Base-by-base conservation (phyloP, 1,140 invertebrate species). In the Leptopilina clavipes region DNA sequence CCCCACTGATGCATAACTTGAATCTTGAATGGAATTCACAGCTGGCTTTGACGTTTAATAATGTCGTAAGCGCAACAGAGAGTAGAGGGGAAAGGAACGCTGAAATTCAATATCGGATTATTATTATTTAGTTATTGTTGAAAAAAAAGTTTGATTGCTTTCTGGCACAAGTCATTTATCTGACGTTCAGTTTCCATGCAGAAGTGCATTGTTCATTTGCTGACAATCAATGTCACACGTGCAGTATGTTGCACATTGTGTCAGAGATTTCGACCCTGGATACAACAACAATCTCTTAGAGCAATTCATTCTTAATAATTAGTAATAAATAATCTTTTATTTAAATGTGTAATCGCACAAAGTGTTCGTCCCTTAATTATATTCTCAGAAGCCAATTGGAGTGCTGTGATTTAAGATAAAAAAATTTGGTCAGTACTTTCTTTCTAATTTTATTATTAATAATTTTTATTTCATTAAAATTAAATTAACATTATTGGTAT, bases 41-140 rank as follows among this genome's bases (percentile, higher is more conserved):
- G 59, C 59, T 65, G 59, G 10, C 25, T 65, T 65, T 37, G 59
- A 65, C 59, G 19, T 65, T 65, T 65, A 19, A 19, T 25, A 52
- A 52, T 52, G 48, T 48, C 45, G 45, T 52, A 52, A 52, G 48
- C n/a, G 6, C 8, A 17, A 17, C 3, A n/a, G n/a, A 31, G 6
- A 31, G 45, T 12, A 14, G 45, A n/a, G 17, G 48, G 48, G n/a
- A 52, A 48, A 17, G n/a, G n/a, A 52, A 52, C n/a, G 48, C 6
- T 17, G 14, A n/a, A 52, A 5, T 52, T 52, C 14, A 17, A 0
- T n/a, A n/a, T 17, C 14, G 14, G 48, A n/a, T n/a, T n/a, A 52
- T 52, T 52, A 52, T 52, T 17, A 12, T 52, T 52, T 17, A 52
- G 48, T 52, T 31, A 17, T 17, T 5, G 48, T 40, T 40, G 7